Conservation (phyloP, 2,888 invertebrate species). For the Ceriagrion tenellum region DNA sequence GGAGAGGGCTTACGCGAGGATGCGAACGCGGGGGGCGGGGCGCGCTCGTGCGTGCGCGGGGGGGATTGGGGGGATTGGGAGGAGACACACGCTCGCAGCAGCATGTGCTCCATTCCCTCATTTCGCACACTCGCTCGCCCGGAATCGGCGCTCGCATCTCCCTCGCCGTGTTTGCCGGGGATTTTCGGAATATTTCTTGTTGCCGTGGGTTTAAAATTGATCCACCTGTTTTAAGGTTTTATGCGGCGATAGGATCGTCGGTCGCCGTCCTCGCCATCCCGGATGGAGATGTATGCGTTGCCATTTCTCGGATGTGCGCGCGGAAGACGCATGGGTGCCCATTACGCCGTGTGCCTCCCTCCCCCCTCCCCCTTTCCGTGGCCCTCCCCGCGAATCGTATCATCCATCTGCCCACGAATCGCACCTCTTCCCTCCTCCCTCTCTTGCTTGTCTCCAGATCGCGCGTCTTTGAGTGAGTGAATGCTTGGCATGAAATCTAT, state of each 20-base stretch:
- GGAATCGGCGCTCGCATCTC: slow-evolving; percentile 21
- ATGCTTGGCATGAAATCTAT: background rate
- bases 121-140: background rate
- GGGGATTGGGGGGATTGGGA: background rate
- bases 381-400: too few species aligned
- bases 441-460: background rate
- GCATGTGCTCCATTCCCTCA: slow-evolving; percentile 9
- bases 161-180: slow-evolving; percentile 7
- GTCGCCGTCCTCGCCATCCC: background rate
- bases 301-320: slow-evolving; percentile 1
- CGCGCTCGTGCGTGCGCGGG: background rate
- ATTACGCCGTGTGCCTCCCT: background rate
- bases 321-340: background rate
- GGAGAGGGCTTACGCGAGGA: background rate
- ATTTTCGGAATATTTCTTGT: slow-evolving; percentile 19
- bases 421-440: background rate
- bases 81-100: background rate
- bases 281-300: background rate
- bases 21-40: background rate
- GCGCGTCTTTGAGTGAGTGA: background rate
- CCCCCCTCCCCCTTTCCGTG: too few species aligned
- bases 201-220: slow-evolving; percentile 1
- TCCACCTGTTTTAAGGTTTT: slow-evolving; percentile 11
- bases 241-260: slow-evolving; percentile 13
- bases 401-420: background rate